Base-by-base conservation (phyloP, 2,797 vertebrate species). In the Acridotheres tristis region DNA sequence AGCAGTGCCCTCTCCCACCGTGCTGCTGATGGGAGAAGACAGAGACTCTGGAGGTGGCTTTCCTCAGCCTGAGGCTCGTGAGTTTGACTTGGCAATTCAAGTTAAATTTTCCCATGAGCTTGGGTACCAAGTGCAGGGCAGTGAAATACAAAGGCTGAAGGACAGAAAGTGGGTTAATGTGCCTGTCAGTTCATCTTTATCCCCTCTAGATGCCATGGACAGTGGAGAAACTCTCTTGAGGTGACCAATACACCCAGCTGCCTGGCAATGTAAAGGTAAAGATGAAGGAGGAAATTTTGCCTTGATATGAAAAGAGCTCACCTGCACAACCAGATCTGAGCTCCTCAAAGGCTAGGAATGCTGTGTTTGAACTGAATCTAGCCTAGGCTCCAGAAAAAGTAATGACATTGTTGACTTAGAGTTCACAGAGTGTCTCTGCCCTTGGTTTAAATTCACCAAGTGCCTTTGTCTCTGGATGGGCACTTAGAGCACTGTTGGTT, bases 301-400 rank as follows among this genome's bases (percentile, higher is more conserved):
- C 32, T 75, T 32, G 32, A 13, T 89, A 18, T n/a, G 65, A 66
- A 79, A 87, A 40, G 36, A 67, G 30, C 17, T 32, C 47, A 54
- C 14, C 75, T 89, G 61, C 62, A 68, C 61, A 80, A 50, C 21
- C 50, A 85, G 72, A 77, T 85, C 54, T 54, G 72, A 89, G 54
- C 34, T 88, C 34, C 79, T 38, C 0, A 1, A 67, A 93, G 67
- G 59, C 27, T 87, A 21, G 34, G 43, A 87, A 75, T 47, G 61
- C n/a, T n/a, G 23, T 84, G 16, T 68, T 84, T 88, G n/a, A 77
- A 71, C 23, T 73, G 55, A 69, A 71, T 75, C 87, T 57, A 91
- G 23, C 57, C 17, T 34, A 68, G 38, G 34, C 19, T 79, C 25
- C 77, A 57, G 75, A 57, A 77, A 74, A 92, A 89, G 21, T 32